These are phyloP conservation scores for Syngnathus typhle DNA, from an alignment of 2,113 vertebrate species.

Conservation along the genomic window DNA sequence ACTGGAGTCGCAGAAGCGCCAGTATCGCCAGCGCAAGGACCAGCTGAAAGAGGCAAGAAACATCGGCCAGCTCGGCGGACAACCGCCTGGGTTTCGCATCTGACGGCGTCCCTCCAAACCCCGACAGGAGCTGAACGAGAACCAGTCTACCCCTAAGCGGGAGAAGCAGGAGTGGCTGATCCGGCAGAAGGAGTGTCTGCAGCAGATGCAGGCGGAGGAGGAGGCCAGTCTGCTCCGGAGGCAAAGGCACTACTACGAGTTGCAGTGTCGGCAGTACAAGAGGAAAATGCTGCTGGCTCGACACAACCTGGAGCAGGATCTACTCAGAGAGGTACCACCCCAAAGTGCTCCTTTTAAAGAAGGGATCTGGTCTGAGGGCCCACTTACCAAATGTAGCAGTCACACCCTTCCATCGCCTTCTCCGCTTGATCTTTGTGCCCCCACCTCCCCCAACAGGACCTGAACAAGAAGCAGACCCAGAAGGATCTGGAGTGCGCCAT, in stretches of 20 bases:
- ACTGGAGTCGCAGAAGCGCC: constrained; percentile 81
- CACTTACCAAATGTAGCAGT: neutral
- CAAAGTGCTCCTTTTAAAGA: neutral
- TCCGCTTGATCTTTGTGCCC: neutral
- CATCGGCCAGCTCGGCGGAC: neutral
- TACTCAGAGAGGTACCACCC: constrained; percentile 79
- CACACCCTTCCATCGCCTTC: neutral
- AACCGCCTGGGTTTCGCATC: neutral
- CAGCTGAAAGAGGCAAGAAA: constrained; percentile 82
- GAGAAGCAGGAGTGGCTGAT: constrained; percentile 90
- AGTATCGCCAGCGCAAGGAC: constrained; percentile 85
- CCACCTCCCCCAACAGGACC: constrained; percentile 66
- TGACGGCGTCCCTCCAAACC: neutral
- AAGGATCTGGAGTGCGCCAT: constrained; percentile 86
- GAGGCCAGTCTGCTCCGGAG: constrained; percentile 80
- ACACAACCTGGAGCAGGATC: constrained; percentile 87
- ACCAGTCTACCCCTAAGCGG: constrained; percentile 85
- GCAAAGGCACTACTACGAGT: constrained; percentile 85
- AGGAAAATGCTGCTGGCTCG: constrained; percentile 86
- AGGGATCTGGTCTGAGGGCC: neutral
- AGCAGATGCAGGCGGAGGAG: constrained; percentile 87
- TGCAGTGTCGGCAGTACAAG: constrained; percentile 87
- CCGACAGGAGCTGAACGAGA: constrained; percentile 81
- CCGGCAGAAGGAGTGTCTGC: constrained; percentile 85
- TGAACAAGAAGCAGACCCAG: constrained; percentile 90